Evolutionary conservation across 2,113 vertebrate genomes (phyloP).

Genomic region (Anser brachyrhynchus): DNA sequence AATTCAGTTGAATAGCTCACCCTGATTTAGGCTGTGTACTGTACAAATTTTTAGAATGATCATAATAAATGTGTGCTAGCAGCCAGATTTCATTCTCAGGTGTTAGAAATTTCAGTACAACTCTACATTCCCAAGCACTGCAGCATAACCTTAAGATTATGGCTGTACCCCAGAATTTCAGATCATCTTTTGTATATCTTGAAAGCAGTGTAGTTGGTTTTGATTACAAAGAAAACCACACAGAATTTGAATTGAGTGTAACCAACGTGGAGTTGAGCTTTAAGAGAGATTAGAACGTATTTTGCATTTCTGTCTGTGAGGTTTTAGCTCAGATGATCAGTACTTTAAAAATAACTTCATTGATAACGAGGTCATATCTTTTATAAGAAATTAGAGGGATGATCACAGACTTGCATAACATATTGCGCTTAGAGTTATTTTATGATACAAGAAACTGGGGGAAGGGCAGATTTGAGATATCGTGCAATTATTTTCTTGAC

Average conservation of each 20-base stretch:
- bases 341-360: constrained; percentile 68
- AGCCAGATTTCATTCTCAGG: not conserved
- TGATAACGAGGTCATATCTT: constrained; percentile 68
- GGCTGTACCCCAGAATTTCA: not conserved
- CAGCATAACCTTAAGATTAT: not conserved
- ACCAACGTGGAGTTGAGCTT: not conserved
- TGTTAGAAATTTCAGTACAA: not conserved
- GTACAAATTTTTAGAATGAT: not conserved
- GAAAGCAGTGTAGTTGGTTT: not conserved
- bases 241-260: not conserved
- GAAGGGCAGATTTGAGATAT: constrained; percentile 50
- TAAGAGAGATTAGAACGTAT: constrained; percentile 11
- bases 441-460: constrained; percentile 58
- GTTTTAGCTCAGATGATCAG: constrained; percentile 61
- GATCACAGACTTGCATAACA: constrained; percentile 66
- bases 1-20: not conserved
- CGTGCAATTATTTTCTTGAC: constrained; percentile 33
- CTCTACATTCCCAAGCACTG: not conserved
- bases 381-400: constrained; percentile 70
- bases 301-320: constrained; percentile 24
- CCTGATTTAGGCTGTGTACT: not conserved
- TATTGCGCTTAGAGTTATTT: constrained; percentile 67
- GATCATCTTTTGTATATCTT: not conserved
- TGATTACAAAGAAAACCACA: not conserved
- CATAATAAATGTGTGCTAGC: not conserved